These are phyloP conservation scores for Atta cephalotes DNA, from an alignment of 1,140 invertebrate species.

Conservation along the genomic window DNA sequence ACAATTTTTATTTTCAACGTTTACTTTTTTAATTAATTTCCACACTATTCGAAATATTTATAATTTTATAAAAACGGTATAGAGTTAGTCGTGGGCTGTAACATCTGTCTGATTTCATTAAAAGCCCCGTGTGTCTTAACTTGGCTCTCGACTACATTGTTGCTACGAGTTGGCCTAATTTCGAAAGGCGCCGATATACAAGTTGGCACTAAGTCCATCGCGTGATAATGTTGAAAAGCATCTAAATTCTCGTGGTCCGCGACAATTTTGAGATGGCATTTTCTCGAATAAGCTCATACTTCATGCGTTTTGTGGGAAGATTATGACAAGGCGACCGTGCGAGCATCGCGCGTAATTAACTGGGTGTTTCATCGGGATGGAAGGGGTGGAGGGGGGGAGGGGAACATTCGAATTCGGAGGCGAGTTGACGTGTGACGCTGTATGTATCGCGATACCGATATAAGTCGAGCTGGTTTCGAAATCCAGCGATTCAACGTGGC, in stretches of 20 bases:
- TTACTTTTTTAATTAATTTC: background rate
- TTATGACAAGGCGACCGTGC: background rate
- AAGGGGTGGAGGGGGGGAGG: no score
- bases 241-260: constrained; percentile 26
- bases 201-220: constrained; percentile 32
- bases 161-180: constrained; percentile 62
- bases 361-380: background rate
- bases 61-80: constrained; percentile 52
- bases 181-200: constrained; percentile 52
- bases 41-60: constrained; percentile 52
- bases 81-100: constrained; percentile 41
- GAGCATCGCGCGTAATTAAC: constrained; percentile 28
- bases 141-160: constrained; percentile 70
- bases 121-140: constrained; percentile 42
- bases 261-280: constrained; percentile 33
- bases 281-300: background rate
- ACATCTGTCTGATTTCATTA: constrained; percentile 58
- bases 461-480: constrained; percentile 41
- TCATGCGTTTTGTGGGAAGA: constrained; percentile 30
- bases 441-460: constrained; percentile 25
- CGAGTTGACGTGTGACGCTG: background rate
- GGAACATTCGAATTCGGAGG: background rate
- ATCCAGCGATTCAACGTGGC: constrained; percentile 28
- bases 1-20: background rate
- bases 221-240: constrained; percentile 47